Evolutionary conservation across 1,140 invertebrate genomes (phyloP), one percentile per base, ranked within the genome.

Genomic region (Monomorium pharaonis): DNA sequence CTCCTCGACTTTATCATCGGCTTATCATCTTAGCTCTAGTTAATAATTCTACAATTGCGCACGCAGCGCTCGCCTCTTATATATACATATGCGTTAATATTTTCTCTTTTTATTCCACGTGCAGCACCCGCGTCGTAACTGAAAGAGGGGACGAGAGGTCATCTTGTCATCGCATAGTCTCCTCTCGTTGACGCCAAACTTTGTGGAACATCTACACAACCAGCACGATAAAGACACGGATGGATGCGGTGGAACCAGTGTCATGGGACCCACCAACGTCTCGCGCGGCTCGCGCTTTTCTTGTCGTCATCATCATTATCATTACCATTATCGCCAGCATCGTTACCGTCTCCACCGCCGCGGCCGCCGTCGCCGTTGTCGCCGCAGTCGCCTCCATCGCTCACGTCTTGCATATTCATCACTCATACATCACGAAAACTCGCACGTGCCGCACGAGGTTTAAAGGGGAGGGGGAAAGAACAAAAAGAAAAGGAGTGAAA

Each of bases 81-180:
- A n/a, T n/a, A n/a, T n/a, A n/a, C n/a, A n/a, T n/a, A n/a, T n/a
- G n/a, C 30, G 24, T 58, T 83, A 74, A 83, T 67, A 42, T 18
- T 76, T 12, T 49, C 21, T 54, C 30, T 60, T 85, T 92, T 91
- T n/a, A n/a, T n/a, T 7, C 18, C 24, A 12, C 18, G 14, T n/a
- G 27, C 87, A 93, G 92, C 92, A 24, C 91, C 92, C 62, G 88
- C 90, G 62, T 92, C 92, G 92, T 93, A 93, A 93, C 89, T 90
- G 51, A 42, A 88, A 86, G 27, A 47, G 65, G 21, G 80, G 83
- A 87, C 76, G 84, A 88, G 83, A 85, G 86, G 80, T 87, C 87
- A 89, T 72, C 56, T 76, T 62, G 87, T 65, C n/a, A n/a, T n/a
- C 65, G 63, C 80, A 78, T 81, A 89, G 81, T 90, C 91, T 84